A percentile compares a stretch with the other conserved stretches of the same genome.
Evolutionary conservation across 2,113 vertebrate genomes (phyloP).

Genomic region (Tylochromis polylepis): DNA sequence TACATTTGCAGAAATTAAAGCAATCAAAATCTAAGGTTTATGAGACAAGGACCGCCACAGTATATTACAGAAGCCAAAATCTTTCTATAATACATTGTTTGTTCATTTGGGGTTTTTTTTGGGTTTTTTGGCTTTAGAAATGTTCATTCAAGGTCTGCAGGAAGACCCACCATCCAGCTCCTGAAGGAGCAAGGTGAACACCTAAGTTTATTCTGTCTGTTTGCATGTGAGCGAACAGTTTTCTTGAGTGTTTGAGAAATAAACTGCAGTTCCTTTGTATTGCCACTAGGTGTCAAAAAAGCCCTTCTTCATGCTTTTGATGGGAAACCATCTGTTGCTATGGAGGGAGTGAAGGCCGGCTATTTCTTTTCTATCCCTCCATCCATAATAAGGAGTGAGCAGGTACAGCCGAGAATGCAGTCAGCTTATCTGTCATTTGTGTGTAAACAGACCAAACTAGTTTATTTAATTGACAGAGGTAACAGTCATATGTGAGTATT

Average conservation of each 20-base stretch:
- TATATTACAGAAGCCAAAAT: not conserved
- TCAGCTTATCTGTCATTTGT: not conserved
- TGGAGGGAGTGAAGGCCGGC: slow-evolving; percentile 92
- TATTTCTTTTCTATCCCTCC: slow-evolving; percentile 95
- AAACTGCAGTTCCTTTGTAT: slow-evolving; percentile 1
- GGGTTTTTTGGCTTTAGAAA: slow-evolving; percentile 77
- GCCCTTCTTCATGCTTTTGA: slow-evolving; percentile 95
- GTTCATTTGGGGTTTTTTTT: not conserved
- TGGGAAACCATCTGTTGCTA: slow-evolving; percentile 87
- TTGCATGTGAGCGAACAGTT: rapidly evolving
- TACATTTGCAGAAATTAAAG: not conserved
- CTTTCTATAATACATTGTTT: not conserved
- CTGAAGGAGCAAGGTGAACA: slow-evolving; percentile 86
- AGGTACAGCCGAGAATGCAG: slow-evolving; percentile 75
- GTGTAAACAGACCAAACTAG: not conserved
- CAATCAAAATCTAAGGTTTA: not conserved
- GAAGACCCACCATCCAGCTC: slow-evolving; percentile 90
- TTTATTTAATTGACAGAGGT: not conserved
- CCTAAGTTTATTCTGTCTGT: not conserved
- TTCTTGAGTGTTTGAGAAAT: not conserved
- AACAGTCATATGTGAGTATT: not conserved
- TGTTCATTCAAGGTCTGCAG: slow-evolving; percentile 95
- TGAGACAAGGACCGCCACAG: not conserved
- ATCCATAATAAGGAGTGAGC: slow-evolving; percentile 87
- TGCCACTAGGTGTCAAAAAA: slow-evolving; percentile 79